Evolutionary conservation across 2,888 invertebrate genomes (phyloP).

Genomic region (Acanthosepion pharaonis): DNA sequence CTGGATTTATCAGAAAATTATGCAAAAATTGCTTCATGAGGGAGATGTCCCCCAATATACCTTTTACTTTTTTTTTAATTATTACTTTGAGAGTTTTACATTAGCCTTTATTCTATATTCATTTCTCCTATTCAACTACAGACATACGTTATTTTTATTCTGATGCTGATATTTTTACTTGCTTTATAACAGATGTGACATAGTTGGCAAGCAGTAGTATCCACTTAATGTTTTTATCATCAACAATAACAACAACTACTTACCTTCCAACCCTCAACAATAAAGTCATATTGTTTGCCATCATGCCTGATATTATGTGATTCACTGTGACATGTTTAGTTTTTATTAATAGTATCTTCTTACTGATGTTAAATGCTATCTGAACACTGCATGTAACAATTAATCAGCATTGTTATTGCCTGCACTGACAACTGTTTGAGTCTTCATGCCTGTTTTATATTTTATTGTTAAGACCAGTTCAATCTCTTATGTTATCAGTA

Average conservation of each 20-base stretch:
- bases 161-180: too few species aligned
- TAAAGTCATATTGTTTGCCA: background rate
- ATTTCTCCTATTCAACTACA: too few species aligned
- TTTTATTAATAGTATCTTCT: conserved; percentile 8
- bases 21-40: too few species aligned
- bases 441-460: background rate
- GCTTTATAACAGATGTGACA: too few species aligned
- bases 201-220: too few species aligned
- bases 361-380: background rate
- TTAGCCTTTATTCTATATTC: too few species aligned
- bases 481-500: background rate
- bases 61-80: too few species aligned
- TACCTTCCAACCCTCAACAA: background rate
- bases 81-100: too few species aligned
- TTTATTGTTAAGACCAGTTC: background rate
- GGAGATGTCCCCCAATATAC: too few species aligned
- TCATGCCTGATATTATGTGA: background rate
- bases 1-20: too few species aligned
- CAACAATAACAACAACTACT: background rate
- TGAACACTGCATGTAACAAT: background rate
- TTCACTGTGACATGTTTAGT: background rate
- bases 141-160: too few species aligned
- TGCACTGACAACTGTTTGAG: background rate
- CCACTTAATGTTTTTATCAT: background rate
- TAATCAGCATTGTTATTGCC: background rate